Evolutionary conservation across 2,888 invertebrate genomes (phyloP), one percentile per base, ranked within the genome.

Genomic region (Thera obeliscata): DNA sequence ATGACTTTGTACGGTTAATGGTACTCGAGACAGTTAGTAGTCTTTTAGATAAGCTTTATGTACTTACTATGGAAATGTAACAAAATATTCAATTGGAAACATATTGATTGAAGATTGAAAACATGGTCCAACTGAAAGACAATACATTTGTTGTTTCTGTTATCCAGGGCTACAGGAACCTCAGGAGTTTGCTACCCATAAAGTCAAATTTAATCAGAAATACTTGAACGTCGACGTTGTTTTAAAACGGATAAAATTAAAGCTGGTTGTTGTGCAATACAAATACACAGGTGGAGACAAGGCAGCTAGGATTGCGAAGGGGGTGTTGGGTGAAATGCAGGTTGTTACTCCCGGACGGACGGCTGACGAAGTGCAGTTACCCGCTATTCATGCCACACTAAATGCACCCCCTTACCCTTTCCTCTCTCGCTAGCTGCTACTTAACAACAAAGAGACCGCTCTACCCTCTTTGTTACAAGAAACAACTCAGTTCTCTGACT

Each of bases 391-490:
- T 86, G 86, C 85, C 82, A 83, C 88, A 87, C 90, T 90, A 89
- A 90, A 89, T 87, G 88, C 88, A 85, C 83, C 88, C 87, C 85
- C 77, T 80, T 79, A 70, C 81, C 78, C 80, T 81, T 81, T 73
- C 80, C 79, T 78, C 75, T 78, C 78, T 78, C 81, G 76, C 77
- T 80, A 80, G 80, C 82, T 86, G 87, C 89, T 91, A 92, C 91
- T 92, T 90, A 88, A 88, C 89, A 89, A 92, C 91, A 92, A 91
- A 93, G 91, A 91, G 88, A 90, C 87, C 88, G 90, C 89, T 90
- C 87, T 88, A 88, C 88, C 87, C 89, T 90, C 93, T 91, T 91
- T 91, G 90, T 93, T 90, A 89, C 83, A 88, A 91, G 89, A 89
- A 90, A 91, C 87, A 89, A 90, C 89, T 89, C 83, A 81, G 80